Evolutionary conservation across 2,797 vertebrate genomes (phyloP).

Genomic region (Naso thynnoides): DNA sequence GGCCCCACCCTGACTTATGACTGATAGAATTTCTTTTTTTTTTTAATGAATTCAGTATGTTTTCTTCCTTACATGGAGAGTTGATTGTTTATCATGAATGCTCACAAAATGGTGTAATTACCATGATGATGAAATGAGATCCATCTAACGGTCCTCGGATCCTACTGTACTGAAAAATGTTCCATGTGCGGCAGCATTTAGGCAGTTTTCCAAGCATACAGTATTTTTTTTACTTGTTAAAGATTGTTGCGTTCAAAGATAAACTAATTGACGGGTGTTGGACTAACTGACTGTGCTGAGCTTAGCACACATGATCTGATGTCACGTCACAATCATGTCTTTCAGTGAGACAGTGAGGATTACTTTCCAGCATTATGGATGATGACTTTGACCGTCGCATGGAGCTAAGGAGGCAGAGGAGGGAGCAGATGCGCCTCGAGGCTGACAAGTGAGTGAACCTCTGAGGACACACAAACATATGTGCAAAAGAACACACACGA

Average conservation of each 20-base stretch:
- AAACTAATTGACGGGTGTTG: neutral
- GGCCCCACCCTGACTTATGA: conserved; percentile 36
- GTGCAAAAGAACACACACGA: neutral
- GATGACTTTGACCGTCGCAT: conserved; percentile 96
- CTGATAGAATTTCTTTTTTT: neutral
- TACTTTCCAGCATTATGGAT: conserved; percentile 88
- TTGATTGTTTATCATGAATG: neutral
- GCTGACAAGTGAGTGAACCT: conserved; percentile 88
- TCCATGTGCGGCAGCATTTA: neutral
- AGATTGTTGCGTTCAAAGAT: neutral
- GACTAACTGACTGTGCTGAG: neutral
- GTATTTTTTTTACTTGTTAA: neutral
- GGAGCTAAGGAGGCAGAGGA: conserved; percentile 96
- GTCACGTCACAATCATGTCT: conserved; percentile 26
- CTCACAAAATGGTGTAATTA: neutral
- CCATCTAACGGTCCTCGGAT: neutral
- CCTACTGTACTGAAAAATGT: neutral
- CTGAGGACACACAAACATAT: neutral
- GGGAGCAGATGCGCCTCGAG: conserved; percentile 95
- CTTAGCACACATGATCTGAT: neutral
- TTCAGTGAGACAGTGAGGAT: conserved; percentile 67
- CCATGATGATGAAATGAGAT: neutral
- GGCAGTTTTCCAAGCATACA: neutral
- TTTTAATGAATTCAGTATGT: neutral
- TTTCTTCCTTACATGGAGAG: neutral